Percentiles rank a stretch among this genome's conserved stretches.
Conservation (phyloP, 2,797 vertebrate species). For the Pantherophis alleghaniensis region DNA sequence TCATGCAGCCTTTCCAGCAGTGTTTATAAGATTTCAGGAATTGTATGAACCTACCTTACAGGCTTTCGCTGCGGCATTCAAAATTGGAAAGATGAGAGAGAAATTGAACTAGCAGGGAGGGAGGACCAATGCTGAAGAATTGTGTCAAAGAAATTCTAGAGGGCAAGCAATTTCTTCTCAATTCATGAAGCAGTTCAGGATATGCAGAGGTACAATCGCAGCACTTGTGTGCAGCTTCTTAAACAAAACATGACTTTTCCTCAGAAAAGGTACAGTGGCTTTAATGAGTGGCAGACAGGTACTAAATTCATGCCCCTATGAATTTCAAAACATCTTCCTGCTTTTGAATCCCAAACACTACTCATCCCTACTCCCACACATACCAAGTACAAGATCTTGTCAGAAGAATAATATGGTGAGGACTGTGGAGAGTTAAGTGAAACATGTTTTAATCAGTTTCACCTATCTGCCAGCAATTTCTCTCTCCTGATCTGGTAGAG, state of each 20-base stretch:
- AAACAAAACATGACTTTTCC: neutral
- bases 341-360: neutral
- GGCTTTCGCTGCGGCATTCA: neutral
- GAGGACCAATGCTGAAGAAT: neutral
- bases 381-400: neutral
- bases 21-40: conserved; percentile 23
- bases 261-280: neutral
- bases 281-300: neutral
- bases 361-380: neutral
- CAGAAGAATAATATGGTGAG: neutral
- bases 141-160: neutral
- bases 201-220: neutral
- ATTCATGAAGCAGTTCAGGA: neutral
- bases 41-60: conserved; percentile 1
- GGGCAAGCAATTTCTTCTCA: neutral
- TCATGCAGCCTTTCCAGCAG: conserved; percentile 2
- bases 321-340: neutral
- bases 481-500: neutral
- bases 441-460: neutral
- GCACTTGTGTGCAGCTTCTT: neutral
- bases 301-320: neutral
- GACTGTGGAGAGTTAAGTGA: neutral
- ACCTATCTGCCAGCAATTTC: neutral
- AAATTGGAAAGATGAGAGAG: conserved; percentile 5
- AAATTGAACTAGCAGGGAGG: neutral